phyloP scores from a whole-genome alignment of 2,113 vertebrate genomes.

The Pelusios castaneus region DNA sequence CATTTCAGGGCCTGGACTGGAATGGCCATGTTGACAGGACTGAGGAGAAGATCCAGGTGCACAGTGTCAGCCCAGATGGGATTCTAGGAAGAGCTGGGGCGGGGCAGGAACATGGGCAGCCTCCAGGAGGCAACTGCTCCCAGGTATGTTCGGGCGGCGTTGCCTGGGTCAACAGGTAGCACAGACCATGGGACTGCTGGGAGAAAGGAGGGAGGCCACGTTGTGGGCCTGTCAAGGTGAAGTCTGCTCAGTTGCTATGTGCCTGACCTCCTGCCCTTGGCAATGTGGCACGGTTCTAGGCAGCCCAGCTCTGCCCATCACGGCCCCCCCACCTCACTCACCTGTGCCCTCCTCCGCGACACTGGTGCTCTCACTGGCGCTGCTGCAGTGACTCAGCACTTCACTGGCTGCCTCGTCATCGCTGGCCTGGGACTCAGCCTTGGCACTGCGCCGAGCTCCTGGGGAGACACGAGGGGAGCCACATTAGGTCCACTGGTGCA shows the following conservation, averaged over 20 bases:
- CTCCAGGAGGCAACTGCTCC: too few species aligned
- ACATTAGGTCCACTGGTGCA: neutral
- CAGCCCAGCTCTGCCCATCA: neutral
- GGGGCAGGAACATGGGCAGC: too few species aligned
- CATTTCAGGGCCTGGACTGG: too few species aligned
- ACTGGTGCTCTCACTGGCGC: constrained; percentile 86
- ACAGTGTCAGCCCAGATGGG: too few species aligned
- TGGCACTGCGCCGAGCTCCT: constrained; percentile 80
- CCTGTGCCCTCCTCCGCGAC: constrained; percentile 85
- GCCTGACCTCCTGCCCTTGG: neutral
- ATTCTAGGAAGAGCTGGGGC: too few species aligned
- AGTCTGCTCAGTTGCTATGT: too few species aligned
- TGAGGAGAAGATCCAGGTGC: too few species aligned
- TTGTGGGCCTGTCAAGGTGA: neutral
- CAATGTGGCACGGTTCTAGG: neutral
- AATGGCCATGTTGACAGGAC: too few species aligned
- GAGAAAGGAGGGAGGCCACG: neutral
- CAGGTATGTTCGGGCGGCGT: too few species aligned
- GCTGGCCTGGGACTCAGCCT: constrained; percentile 86
- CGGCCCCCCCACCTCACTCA: constrained; percentile 36
- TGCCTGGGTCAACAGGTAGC: too few species aligned
- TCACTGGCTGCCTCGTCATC: constrained; percentile 92
- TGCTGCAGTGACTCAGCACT: constrained; percentile 89
- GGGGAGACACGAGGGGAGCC: neutral
- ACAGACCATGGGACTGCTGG: neutral